Evolutionary conservation across 2,797 vertebrate species (phyloP).

Genomic region (Thalassophryne amazonica): DNA sequence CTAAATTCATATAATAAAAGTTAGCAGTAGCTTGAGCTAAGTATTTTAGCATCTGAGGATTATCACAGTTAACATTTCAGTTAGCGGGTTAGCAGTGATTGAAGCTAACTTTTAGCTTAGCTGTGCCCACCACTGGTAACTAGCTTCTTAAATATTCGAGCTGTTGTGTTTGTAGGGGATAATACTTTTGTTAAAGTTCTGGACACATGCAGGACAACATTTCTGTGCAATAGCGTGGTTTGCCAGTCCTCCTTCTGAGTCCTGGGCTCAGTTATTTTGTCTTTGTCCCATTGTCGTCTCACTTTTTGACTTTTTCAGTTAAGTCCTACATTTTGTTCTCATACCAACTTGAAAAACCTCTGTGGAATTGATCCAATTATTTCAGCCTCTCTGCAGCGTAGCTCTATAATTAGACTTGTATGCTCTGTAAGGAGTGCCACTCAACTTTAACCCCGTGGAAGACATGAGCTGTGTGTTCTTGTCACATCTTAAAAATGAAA

Average conservation of each 20-base stretch:
- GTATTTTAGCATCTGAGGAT: no score
- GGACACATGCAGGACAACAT: constrained; percentile 21
- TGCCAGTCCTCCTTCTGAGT: constrained; percentile 23
- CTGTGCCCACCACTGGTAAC: no score
- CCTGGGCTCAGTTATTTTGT: constrained; percentile 2
- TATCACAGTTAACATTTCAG: no score
- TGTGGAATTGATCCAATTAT: constrained; percentile 56
- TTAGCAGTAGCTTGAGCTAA: no score
- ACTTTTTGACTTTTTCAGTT: no score
- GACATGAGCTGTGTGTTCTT: no score
- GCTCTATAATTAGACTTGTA: constrained; percentile 58
- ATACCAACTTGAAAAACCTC: constrained; percentile 25
- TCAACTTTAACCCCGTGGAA: constrained; percentile 50
- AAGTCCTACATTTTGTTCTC: constrained; percentile 41
- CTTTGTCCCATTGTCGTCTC: no score
- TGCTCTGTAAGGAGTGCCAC: constrained; percentile 67
- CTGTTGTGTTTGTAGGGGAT: constrained; percentile 4
- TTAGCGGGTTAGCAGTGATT: no score
- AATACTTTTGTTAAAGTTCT: constrained; percentile 19
- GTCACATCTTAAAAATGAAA: no score
- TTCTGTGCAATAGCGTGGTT: constrained; percentile 25
- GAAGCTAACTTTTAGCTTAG: no score
- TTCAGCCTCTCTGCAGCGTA: constrained; percentile 20
- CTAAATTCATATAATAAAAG: no score
- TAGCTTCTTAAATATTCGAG: constrained; percentile 10